Evolutionary conservation across 2,113 vertebrate species (phyloP).

Genomic region (Sterrhoptilus dennistouni): DNA sequence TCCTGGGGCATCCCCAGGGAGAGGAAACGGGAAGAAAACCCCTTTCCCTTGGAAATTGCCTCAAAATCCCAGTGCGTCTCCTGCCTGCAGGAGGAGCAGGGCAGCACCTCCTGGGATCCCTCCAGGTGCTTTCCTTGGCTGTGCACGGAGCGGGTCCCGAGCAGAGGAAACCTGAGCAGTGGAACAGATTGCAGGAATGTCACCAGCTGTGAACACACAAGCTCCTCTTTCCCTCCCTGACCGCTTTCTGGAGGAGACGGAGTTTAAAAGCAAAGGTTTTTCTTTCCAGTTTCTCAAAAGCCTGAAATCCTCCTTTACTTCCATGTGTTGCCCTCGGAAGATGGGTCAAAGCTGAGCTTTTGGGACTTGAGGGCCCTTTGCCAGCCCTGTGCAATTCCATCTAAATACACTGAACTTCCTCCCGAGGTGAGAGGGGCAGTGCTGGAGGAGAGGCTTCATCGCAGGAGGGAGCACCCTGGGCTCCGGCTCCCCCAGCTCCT

Average conservation of each 20-base stretch:
- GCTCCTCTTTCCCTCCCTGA: slow-evolving; percentile 33
- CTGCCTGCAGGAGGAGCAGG: not conserved
- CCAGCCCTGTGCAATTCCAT: not conserved
- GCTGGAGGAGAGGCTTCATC: not conserved
- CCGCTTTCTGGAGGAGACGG: not conserved
- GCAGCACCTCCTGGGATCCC: not conserved
- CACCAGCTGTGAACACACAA: slow-evolving; percentile 60
- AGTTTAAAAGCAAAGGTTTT: not conserved
- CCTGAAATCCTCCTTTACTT: slow-evolving; percentile 33
- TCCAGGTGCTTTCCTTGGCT: not conserved
- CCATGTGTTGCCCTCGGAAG: not conserved
- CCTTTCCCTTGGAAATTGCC: not conserved
- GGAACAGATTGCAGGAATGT: slow-evolving; percentile 69
- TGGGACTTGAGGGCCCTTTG: not conserved
- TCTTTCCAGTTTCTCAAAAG: slow-evolving; percentile 3
- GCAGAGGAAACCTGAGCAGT: slow-evolving; percentile 42
- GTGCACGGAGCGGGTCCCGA: accelerated
- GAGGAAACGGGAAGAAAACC: not conserved
- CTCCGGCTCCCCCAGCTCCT: accelerated
- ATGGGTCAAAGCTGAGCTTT: not conserved
- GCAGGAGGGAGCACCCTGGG: not conserved
- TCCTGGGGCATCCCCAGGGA: not conserved
- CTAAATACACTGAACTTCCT: not conserved
- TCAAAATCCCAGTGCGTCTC: not conserved
- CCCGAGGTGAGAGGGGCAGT: not conserved